Evolutionary conservation across 1,140 invertebrate genomes (phyloP), one percentile per base, ranked within the genome.

Genomic region (Liolophura sinensis): DNA sequence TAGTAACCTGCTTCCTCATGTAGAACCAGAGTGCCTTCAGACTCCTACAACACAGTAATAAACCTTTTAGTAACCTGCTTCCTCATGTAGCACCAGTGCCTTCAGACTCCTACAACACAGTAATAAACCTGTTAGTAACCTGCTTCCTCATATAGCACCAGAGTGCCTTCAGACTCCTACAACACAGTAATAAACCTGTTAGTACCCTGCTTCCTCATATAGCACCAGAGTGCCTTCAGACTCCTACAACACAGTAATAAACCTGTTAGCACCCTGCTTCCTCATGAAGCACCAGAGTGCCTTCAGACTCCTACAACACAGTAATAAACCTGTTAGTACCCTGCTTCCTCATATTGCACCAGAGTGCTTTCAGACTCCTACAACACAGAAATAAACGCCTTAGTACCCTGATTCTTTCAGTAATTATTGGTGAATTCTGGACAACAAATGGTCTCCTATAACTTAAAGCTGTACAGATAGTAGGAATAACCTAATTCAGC

Each of bases 301-400:
- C 55, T 93, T 95, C 60, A 98, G 82, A 16, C 93, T 95, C 95
- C 94, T 97, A 68, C 4, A 64, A 72, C 49, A 67, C n/a, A n/a
- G n/a, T n/a, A n/a, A n/a, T n/a, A n/a, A n/a, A n/a, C n/a, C n/a
- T n/a, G n/a, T n/a, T n/a, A n/a, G n/a, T 89, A 24, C 93, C 93
- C 73, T 92, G 89, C 57, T 91, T 89, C 76, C 93, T 90, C 47
- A 98, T 84, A 83, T 96, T 93, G n/a, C 92, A 87, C 69, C 97
- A 88, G 31, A 98, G 85, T 0, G 95, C 92, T 54, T 93, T 95
- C 60, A 98, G 82, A 16, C 93, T 95, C 95, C 94, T 97, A 68
- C 5, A 65, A 72, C 48, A 68, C 14, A 52, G n/a, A 3, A 1
- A 58, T 9, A 40, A 9, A 3, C 9, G 31, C 9, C 3, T 40